Base-by-base conservation (phyloP, 2,888 invertebrate genomes). In the Diaprepes abbreviatus region DNA sequence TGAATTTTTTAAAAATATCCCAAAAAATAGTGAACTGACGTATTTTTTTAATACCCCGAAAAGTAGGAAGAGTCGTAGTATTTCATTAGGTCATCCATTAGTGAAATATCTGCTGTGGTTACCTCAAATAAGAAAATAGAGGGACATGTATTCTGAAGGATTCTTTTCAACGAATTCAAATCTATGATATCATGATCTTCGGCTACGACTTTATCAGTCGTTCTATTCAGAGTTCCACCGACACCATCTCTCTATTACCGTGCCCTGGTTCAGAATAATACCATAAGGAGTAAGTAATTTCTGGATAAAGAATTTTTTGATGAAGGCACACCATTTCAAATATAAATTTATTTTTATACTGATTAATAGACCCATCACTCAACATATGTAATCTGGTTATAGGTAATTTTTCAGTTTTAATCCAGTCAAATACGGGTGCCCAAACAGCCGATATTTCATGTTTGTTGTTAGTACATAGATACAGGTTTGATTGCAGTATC, bases 281-380 rank as follows among this genome's bases (percentile, higher is more conserved):
- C 68, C 68, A 64, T 3, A 33, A 14, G 5, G 58, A 57, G 3
- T 21, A 17, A 6, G 40, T n/a, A 19, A 65, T 16, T 35, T 55
- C 12, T 38, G 59, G 12, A 52, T 14, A 59, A 17, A 9, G 45
- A 24, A 3, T 5, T 24, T 24, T 10, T 38, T 60, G 12, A 52
- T 14, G 45, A 17, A 5, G 45, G 2, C n/a, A 63, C 48, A 63
- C 63, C 4, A 68, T 16, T 14, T 48, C 45, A 63, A 68, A 68
- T 55, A 55, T 64, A 19, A 17, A 63, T 58, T 65, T 65, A 14
- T 63, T 68, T 58, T 48, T 68, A 35, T 68, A 68, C 19, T 68
- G 57, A 5, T 45, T 68, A n/a, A 48, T 12, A 7, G 43, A 10
- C 2, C 48, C n/a, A 7, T 48, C 48, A 48, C 48, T 48, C 7